A percentile compares a stretch with the other conserved stretches of the same genome.
Conservation (phyloP, 2,888 invertebrate species). For the Philereme vetulata region DNA sequence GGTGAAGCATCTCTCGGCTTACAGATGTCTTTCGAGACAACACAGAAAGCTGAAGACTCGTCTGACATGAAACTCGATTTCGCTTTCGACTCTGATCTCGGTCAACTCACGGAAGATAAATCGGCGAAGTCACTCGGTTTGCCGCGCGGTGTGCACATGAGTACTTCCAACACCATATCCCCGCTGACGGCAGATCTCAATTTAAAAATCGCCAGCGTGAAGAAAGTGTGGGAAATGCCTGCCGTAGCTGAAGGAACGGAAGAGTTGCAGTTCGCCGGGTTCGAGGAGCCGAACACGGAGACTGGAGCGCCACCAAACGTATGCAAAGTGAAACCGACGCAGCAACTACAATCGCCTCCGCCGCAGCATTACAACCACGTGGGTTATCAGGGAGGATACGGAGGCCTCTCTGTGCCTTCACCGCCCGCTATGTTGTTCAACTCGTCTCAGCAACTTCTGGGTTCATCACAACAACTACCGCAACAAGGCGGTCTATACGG, state of each 20-base stretch:
- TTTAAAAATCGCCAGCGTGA: constrained; percentile 96
- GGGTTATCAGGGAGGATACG: constrained; percentile 90
- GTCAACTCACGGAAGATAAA: constrained; percentile 89
- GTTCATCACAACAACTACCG: constrained; percentile 84
- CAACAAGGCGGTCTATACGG: constrained; percentile 92
- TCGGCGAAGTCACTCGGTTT: constrained; percentile 75
- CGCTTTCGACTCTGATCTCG: constrained; percentile 92
- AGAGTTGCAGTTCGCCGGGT: constrained; percentile 76
- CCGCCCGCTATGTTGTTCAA: constrained; percentile 93
- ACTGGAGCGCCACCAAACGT: constrained; percentile 87
- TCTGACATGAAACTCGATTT: constrained; percentile 96
- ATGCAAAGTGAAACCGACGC: constrained; percentile 93
- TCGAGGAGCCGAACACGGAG: constrained; percentile 74
- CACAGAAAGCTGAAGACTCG: constrained; percentile 87
- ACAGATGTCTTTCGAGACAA: constrained; percentile 86
- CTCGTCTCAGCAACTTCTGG: constrained; percentile 86
- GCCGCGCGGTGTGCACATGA: constrained; percentile 85
- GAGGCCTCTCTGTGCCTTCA: constrained; percentile 92
- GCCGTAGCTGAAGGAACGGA: constrained; percentile 85
- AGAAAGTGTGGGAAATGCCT: constrained; percentile 94
- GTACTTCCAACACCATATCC: constrained; percentile 89
- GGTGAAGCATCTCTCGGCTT: constrained; percentile 81
- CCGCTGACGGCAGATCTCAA: constrained; percentile 95
- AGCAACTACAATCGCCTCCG: constrained; percentile 89
- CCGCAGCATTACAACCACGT: constrained; percentile 87